Conservation (phyloP, 2,113 vertebrate species). For the Todiramphus saurophagus region DNA sequence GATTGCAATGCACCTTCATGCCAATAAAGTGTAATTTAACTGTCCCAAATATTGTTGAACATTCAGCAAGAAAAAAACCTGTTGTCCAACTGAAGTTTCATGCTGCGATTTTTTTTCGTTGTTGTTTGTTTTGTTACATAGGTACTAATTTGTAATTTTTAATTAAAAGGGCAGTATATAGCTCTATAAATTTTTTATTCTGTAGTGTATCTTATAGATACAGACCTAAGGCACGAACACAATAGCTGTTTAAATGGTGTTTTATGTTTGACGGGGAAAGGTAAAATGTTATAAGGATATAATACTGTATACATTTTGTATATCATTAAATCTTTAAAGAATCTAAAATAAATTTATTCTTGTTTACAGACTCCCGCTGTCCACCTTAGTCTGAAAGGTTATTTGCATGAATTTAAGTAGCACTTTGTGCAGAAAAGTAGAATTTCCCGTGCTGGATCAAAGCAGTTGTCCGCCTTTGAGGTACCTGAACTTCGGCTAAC, state of each 20-base stretch:
- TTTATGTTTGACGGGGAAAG: constrained; percentile 86
- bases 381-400: not conserved
- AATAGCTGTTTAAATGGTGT: constrained; percentile 87
- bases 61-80: constrained; percentile 71
- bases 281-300: constrained; percentile 84
- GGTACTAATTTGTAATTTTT: constrained; percentile 90
- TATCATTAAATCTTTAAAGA: constrained; percentile 97
- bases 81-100: constrained; percentile 83
- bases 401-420: not conserved
- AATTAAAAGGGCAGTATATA: constrained; percentile 75
- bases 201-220: constrained; percentile 99
- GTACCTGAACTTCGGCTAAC: not conserved
- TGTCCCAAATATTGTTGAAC: constrained; percentile 82
- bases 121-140: constrained; percentile 87
- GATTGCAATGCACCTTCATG: constrained; percentile 96
- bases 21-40: constrained; percentile 85
- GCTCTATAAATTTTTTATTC: constrained; percentile 82
- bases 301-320: constrained; percentile 95
- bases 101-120: constrained; percentile 74
- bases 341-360: constrained; percentile 87
- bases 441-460: not conserved
- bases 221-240: constrained; percentile 88
- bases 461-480: not conserved
- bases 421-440: not conserved
- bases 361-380: constrained; percentile 75